Evolutionary conservation across 2,113 vertebrate species (phyloP).

Genomic region (Spea bombifrons): DNA sequence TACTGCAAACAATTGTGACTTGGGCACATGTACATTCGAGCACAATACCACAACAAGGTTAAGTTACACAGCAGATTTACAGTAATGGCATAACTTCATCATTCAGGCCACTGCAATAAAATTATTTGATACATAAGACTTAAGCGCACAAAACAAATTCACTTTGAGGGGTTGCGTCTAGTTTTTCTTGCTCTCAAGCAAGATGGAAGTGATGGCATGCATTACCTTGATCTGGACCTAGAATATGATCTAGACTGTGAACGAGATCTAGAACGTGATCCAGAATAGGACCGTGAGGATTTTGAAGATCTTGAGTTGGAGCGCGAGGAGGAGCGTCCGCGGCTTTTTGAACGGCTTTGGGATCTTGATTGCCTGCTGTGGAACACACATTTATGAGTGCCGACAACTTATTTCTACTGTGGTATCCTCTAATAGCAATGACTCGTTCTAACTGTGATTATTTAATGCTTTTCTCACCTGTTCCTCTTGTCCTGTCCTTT

Average conservation of each 20-base stretch:
- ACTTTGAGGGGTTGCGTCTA: no score
- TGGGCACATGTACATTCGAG: no score
- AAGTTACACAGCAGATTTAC: no score
- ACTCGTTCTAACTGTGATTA: neutral
- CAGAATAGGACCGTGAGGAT: conserved; percentile 81
- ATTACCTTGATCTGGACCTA: conserved; percentile 85
- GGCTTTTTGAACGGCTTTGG: conserved; percentile 85
- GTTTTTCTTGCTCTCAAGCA: no score
- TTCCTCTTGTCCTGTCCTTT: conserved; percentile 92
- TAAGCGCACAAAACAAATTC: no score
- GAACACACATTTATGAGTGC: neutral
- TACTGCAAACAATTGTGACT: no score
- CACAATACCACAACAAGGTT: no score
- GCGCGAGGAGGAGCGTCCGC: conserved; percentile 85
- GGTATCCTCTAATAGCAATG: no score
- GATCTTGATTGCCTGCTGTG: conserved; percentile 76
- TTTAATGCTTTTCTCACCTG: conserved; percentile 67
- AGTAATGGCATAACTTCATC: no score
- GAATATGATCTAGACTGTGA: conserved; percentile 82
- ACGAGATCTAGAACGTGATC: conserved; percentile 79
- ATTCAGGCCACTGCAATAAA: no score
- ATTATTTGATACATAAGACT: no score
- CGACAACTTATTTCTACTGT: no score
- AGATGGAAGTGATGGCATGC: neutral
- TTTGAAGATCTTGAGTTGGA: conserved; percentile 92